These are phyloP conservation scores for Epinephelus fuscoguttatus DNA, from an alignment of 2,113 vertebrate genomes.

Conservation along the genomic window DNA sequence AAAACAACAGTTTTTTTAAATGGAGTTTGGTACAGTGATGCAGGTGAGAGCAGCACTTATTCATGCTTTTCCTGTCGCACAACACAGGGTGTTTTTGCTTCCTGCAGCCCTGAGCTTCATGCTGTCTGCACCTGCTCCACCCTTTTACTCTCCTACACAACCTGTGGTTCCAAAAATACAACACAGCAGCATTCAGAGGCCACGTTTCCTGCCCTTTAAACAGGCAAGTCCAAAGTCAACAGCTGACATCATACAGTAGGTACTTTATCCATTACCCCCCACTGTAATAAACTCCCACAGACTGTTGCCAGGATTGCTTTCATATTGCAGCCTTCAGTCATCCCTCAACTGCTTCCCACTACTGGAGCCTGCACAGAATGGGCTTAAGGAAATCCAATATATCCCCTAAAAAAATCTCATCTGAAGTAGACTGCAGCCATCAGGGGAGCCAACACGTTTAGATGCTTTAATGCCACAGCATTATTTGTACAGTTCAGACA, in stretches of 20 bases:
- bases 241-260: constrained; percentile 40
- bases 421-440: constrained; percentile 16
- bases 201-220: constrained; percentile 58
- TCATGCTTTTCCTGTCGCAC: not conserved
- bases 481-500: constrained; percentile 27
- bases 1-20: not conserved
- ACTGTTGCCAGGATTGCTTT: constrained; percentile 44
- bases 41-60: not conserved
- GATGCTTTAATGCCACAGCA: constrained; percentile 5
- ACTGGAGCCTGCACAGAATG: constrained; percentile 14
- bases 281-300: constrained; percentile 35
- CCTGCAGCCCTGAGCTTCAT: not conserved
- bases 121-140: constrained; percentile 27
- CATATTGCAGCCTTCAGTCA: constrained; percentile 41
- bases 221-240: constrained; percentile 47
- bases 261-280: constrained; percentile 41
- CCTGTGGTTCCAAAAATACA: constrained; percentile 52
- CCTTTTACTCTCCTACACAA: constrained; percentile 22
- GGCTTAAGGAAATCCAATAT: constrained; percentile 8
- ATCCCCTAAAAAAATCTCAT: not conserved
- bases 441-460: constrained; percentile 5
- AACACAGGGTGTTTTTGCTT: not conserved
- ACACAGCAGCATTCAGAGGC: constrained; percentile 21
- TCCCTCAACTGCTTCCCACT: constrained; percentile 1
- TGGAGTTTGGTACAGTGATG: constrained; percentile 1